Conservation (phyloP, 2,888 invertebrate genomes). For the Cosmia trapezina region DNA sequence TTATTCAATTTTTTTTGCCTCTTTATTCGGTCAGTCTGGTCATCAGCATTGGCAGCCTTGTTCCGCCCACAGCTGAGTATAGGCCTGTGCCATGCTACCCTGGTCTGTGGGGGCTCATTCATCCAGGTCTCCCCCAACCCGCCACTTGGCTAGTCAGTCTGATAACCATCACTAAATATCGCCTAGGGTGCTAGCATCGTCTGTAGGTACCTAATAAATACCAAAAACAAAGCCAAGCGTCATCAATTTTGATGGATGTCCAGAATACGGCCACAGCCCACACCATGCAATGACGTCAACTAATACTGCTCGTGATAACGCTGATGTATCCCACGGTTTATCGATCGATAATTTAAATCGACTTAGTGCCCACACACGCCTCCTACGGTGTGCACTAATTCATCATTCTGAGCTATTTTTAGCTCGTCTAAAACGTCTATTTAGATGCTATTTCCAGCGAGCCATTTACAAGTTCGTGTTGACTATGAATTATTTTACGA, state of each 20-base stretch:
- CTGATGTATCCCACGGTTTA: slow-evolving; percentile 38
- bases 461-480: slow-evolving; percentile 4
- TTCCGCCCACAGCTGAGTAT: background rate
- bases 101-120: too few species aligned
- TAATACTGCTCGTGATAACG: slow-evolving; percentile 9
- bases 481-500: background rate
- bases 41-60: background rate
- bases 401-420: slow-evolving; percentile 43
- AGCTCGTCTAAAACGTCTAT: slow-evolving; percentile 14
- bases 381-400: slow-evolving; percentile 32
- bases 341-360: slow-evolving; percentile 37
- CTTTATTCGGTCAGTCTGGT: background rate
- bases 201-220: background rate
- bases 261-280: slow-evolving; percentile 36
- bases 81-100: background rate
- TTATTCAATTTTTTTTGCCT: background rate
- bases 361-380: slow-evolving; percentile 29
- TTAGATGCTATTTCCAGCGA: background rate
- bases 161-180: background rate
- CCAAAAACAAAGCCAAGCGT: background rate
- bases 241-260: slow-evolving; percentile 5
- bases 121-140: background rate
- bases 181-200: background rate
- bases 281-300: slow-evolving; percentile 44
- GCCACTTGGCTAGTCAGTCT: background rate